Evolutionary conservation across 1,140 invertebrate species (phyloP).

Genomic region (Nilaparvata lugens): DNA sequence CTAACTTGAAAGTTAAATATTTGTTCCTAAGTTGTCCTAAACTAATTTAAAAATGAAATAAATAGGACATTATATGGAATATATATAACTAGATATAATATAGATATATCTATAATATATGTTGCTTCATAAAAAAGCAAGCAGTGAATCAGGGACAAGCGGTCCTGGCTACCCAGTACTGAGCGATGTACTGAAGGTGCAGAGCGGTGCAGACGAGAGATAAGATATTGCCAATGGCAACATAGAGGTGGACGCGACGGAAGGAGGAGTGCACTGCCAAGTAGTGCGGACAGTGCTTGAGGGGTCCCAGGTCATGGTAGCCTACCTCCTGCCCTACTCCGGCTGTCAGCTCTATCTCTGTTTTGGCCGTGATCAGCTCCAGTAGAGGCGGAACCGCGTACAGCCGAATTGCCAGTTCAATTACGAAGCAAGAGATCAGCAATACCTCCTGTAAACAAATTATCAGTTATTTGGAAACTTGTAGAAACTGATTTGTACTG

Average conservation of each 20-base stretch:
- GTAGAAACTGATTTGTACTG: neutral
- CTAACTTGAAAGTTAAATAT: too few species aligned
- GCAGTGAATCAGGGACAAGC: too few species aligned
- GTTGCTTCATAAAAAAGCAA: too few species aligned
- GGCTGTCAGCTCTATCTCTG: conserved; percentile 52
- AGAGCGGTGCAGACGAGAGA: conserved; percentile 59
- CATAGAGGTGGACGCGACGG: conserved; percentile 52
- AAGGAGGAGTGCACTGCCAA: conserved; percentile 55
- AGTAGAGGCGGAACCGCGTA: conserved; percentile 57
- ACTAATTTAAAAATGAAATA: too few species aligned
- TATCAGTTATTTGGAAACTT: neutral
- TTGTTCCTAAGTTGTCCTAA: too few species aligned
- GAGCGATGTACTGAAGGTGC: conserved; percentile 57
- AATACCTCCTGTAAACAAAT: conserved; percentile 45
- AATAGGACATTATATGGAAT: too few species aligned
- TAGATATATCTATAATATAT: too few species aligned
- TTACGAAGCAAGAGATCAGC: conserved; percentile 55
- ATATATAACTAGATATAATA: too few species aligned
- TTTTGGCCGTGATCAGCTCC: conserved; percentile 54
- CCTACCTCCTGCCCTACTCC: conserved; percentile 64
- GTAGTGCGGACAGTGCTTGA: conserved; percentile 61
- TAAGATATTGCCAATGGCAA: conserved; percentile 62
- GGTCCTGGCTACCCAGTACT: conserved; percentile 32
- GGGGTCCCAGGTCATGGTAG: conserved; percentile 48
- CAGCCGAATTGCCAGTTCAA: conserved; percentile 55